A percentile compares a stretch with the other conserved stretches of the same genome.
These are phyloP conservation scores for Antheraea assamensis DNA, from an alignment of 2,888 invertebrate species.

Conservation along the genomic window DNA sequence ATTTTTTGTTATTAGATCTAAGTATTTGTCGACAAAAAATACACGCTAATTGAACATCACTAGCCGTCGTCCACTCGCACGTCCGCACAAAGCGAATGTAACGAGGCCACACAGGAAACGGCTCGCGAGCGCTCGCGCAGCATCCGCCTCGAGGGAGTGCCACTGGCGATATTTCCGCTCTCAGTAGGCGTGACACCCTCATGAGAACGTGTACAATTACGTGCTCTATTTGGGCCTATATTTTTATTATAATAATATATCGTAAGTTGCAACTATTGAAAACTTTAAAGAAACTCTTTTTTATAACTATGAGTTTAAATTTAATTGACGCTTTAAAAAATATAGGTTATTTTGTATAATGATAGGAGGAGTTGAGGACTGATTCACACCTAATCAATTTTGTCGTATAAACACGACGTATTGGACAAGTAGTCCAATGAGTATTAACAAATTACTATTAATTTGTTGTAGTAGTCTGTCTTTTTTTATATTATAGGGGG, in stretches of 20 bases:
- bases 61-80: slow-evolving; percentile 26
- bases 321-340: not conserved
- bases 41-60: slow-evolving; percentile 10
- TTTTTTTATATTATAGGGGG: too few species aligned
- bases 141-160: slow-evolving; percentile 49
- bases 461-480: too few species aligned
- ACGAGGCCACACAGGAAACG: slow-evolving; percentile 69
- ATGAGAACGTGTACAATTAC: slow-evolving; percentile 19
- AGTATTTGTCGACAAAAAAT: slow-evolving; percentile 11
- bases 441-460: too few species aligned
- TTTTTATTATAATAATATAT: not conserved
- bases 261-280: not conserved
- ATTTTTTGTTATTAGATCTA: too few species aligned
- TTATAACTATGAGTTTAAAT: not conserved
- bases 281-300: not conserved
- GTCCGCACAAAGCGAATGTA: slow-evolving; percentile 55
- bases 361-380: not conserved
- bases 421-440: too few species aligned
- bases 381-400: too few species aligned
- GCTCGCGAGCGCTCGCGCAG: slow-evolving; percentile 55
- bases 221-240: slow-evolving; percentile 1
- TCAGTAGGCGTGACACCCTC: slow-evolving; percentile 12
- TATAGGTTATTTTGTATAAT: too few species aligned
- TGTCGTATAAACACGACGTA: too few species aligned
- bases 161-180: slow-evolving; percentile 63